Conservation (phyloP, 2,113 vertebrate genomes). For the Gallinago paraguaiae region DNA sequence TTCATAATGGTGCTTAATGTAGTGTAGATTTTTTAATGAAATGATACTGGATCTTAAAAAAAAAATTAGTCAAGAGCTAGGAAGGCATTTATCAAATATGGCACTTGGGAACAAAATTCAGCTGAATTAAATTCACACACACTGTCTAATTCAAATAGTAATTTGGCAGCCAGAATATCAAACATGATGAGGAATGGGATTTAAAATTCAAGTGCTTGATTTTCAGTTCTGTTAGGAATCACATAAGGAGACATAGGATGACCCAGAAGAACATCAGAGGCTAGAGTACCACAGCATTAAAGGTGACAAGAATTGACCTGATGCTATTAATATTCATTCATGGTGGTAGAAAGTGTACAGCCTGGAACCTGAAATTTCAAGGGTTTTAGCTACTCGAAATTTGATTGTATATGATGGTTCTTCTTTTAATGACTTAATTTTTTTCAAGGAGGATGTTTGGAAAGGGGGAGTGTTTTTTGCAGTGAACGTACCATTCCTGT, state of each 20-base stretch:
- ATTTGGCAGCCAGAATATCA: background rate
- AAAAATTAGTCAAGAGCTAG: background rate
- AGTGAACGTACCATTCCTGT: background rate
- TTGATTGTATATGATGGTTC: background rate
- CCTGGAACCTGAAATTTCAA: background rate
- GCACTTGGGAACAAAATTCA: background rate
- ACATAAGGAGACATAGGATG: background rate
- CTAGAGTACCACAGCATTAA: background rate
- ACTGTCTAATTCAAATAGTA: background rate
- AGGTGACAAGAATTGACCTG: background rate
- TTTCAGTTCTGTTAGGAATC: background rate
- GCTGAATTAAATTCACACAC: background rate
- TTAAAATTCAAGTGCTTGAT: background rate
- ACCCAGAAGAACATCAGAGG: background rate
- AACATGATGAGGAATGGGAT: background rate
- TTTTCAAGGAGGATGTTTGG: background rate
- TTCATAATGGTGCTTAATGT: background rate
- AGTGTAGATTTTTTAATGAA: background rate
- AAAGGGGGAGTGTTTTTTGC: background rate
- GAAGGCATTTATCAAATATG: background rate
- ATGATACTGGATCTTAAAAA: background rate
- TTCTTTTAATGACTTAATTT: background rate
- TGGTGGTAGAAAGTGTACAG: background rate
- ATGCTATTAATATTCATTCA: background rate
- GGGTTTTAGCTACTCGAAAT: background rate